phyloP scores from a whole-genome alignment of 2,888 invertebrate species.

The Salticus scenicus region DNA sequence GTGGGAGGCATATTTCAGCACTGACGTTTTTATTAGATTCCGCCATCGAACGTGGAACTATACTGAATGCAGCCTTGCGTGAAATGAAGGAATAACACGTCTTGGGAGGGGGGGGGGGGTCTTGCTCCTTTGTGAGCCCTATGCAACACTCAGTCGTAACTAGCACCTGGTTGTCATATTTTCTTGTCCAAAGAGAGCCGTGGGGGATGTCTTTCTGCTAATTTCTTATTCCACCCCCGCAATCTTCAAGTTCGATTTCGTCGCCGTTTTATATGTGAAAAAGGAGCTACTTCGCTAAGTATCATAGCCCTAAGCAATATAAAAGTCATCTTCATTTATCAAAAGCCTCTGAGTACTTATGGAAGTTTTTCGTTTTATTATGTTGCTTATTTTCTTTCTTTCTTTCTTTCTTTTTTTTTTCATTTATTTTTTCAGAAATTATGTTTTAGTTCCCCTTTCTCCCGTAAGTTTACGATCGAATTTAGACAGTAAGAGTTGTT shows the following conservation, averaged over 20 bases:
- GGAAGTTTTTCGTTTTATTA: conserved; percentile 37
- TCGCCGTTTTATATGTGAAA: conserved; percentile 10
- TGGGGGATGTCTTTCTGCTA: conserved; percentile 44
- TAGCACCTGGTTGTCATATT: conserved; percentile 68
- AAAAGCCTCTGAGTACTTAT: conserved; percentile 38
- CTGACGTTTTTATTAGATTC: conserved; percentile 71
- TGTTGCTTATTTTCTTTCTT: not conserved
- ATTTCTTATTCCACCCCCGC: conserved; percentile 37
- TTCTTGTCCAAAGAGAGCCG: conserved; percentile 33
- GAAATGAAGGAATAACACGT: conserved; percentile 37
- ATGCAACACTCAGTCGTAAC: conserved; percentile 59
- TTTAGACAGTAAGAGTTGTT: not conserved
- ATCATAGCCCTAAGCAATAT: conserved; percentile 27
- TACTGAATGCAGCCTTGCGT: conserved; percentile 31
- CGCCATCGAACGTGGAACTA: conserved; percentile 34
- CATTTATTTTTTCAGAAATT: too few species aligned
- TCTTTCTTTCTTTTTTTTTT: not conserved
- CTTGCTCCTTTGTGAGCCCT: conserved; percentile 16
- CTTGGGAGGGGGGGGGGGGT: not conserved
- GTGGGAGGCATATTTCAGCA: conserved; percentile 70
- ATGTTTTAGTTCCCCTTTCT: too few species aligned
- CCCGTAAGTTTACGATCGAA: not conserved
- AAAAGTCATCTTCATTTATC: conserved; percentile 42
- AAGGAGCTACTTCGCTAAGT: conserved; percentile 41
- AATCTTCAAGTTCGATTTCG: conserved; percentile 26